Evolutionary conservation across 2,797 vertebrate genomes (phyloP).

Genomic region (Lindbergichthys nudifrons): DNA sequence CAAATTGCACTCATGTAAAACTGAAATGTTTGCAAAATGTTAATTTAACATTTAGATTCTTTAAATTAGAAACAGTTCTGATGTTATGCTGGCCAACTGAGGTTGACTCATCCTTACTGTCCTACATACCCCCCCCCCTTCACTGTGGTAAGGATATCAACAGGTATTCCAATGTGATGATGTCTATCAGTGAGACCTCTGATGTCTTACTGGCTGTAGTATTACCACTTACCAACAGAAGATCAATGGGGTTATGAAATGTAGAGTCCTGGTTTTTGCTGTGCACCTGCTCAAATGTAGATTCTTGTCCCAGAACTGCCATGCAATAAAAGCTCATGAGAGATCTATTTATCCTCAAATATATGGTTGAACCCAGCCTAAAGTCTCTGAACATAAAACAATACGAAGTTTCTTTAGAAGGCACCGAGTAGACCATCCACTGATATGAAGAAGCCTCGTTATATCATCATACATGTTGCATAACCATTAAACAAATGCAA

Average conservation of each 20-base stretch:
- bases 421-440: not conserved
- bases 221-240: slow-evolving; percentile 34
- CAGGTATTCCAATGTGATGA: slow-evolving; percentile 33
- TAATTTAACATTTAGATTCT: not conserved
- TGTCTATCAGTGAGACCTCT: slow-evolving; percentile 6
- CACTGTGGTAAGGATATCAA: slow-evolving; percentile 30
- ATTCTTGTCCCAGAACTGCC: not conserved
- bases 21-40: slow-evolving; percentile 38
- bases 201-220: slow-evolving; percentile 8
- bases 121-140: not conserved
- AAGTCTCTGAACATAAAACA: not conserved
- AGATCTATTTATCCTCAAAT: not conserved
- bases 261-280: slow-evolving; percentile 44
- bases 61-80: not conserved
- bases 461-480: not conserved
- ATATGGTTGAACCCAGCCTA: not conserved
- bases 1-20: slow-evolving; percentile 11
- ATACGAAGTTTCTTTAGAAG: not conserved
- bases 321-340: not conserved
- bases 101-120: slow-evolving; percentile 8
- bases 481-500: not conserved
- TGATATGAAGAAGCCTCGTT: not conserved
- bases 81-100: slow-evolving; percentile 41
- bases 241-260: slow-evolving; percentile 39
- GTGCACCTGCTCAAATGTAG: slow-evolving; percentile 23